Conservation (phyloP, 2,113 vertebrate genomes). For the Serinus canaria region DNA sequence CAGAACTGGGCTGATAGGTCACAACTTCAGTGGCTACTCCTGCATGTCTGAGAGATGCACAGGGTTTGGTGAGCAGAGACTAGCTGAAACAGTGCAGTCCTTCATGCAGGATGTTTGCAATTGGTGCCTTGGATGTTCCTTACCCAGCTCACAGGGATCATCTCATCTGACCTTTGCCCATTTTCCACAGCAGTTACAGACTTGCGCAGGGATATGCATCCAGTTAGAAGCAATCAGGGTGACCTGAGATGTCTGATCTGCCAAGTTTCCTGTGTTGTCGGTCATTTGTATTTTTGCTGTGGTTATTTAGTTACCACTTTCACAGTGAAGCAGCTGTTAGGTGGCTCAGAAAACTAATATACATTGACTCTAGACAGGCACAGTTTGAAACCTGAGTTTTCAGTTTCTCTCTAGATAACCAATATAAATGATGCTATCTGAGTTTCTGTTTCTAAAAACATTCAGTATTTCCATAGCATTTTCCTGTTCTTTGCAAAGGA, state of each 20-base stretch:
- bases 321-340: neutral
- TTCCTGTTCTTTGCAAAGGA: neutral
- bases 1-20: neutral
- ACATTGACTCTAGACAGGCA: neutral
- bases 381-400: neutral
- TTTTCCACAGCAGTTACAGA: neutral
- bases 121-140: accelerated
- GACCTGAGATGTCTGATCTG: neutral
- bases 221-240: neutral
- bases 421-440: neutral
- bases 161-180: neutral
- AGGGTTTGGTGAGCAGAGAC: accelerated
- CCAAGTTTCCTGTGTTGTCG: neutral
- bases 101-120: neutral
- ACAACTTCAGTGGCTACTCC: neutral
- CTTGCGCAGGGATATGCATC: accelerated
- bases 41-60: neutral
- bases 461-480: neutral
- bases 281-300: neutral
- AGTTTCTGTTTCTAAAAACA: neutral
- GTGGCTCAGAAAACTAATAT: neutral
- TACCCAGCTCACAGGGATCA: neutral
- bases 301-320: neutral
- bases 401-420: neutral
- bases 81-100: neutral